Evolutionary conservation across 1,140 invertebrate genomes (phyloP).

Genomic region (Chionoecetes opilio): DNA sequence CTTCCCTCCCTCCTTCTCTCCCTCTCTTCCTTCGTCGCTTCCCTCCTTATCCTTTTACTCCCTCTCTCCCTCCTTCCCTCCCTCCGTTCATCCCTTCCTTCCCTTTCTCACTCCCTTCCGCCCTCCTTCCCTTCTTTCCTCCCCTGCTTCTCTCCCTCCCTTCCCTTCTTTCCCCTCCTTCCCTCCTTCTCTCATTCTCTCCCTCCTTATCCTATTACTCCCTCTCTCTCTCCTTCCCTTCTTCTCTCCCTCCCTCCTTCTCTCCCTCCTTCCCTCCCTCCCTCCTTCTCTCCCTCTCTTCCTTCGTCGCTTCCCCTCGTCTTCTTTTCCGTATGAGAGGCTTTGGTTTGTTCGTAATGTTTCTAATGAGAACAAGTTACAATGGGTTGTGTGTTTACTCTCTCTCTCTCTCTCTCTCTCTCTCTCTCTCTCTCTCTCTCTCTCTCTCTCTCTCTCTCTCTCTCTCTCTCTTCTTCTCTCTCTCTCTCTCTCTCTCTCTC

Average conservation of each 20-base stretch:
- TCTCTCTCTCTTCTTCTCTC: slow-evolving; percentile 40
- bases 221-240: not conserved
- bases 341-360: slow-evolving; percentile 34
- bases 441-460: slow-evolving; percentile 45
- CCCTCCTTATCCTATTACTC: not conserved
- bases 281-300: not conserved
- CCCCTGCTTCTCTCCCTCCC: not conserved
- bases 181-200: not conserved
- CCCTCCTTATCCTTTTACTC: not conserved
- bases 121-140: not conserved
- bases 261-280: not conserved
- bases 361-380: slow-evolving; percentile 51
- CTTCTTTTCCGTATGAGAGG: slow-evolving; percentile 43
- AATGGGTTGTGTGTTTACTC: slow-evolving; percentile 32
- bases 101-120: not conserved
- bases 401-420: slow-evolving; percentile 43
- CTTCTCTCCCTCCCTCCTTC: not conserved
- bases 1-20: not conserved
- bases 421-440: slow-evolving; percentile 49
- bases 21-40: not conserved
- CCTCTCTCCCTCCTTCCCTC: not conserved
- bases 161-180: not conserved
- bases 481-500: slow-evolving; percentile 56
- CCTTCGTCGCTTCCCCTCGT: not conserved
- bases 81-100: not conserved